Conservation (phyloP, 2,797 vertebrate genomes). For the Hypotaenidia okinawae region DNA sequence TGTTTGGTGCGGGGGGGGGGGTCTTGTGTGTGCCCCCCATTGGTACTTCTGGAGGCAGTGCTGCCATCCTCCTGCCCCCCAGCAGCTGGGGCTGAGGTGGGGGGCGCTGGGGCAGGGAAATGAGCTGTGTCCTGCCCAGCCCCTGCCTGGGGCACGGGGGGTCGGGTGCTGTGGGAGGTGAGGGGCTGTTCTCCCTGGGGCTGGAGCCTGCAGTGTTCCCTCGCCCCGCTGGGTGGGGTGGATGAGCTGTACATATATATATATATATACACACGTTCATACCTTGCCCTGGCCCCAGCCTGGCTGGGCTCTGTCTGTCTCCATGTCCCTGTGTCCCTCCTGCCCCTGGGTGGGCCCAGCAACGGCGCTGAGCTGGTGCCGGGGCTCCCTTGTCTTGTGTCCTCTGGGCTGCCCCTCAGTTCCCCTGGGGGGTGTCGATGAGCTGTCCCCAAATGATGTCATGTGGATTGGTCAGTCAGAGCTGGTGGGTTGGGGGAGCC, state of each 20-base stretch:
- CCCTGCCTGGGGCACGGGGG: neutral
- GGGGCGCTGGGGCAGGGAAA: neutral
- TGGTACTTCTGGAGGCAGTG: neutral
- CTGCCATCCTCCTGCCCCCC: neutral
- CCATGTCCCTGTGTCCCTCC: neutral
- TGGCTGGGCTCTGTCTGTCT: neutral
- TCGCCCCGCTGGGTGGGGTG: neutral
- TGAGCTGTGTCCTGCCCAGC: neutral
- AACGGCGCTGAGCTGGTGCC: neutral
- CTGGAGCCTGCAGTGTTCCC: neutral
- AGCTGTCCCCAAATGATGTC: neutral
- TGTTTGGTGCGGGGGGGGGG: too few species aligned
- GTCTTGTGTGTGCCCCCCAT: fast-evolving
- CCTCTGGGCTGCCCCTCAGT: neutral
- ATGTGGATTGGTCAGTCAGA: neutral
- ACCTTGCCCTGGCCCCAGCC: neutral
- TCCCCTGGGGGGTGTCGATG: neutral
- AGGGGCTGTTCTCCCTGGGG: neutral
- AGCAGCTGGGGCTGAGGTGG: neutral
- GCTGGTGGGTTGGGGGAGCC: too few species aligned
- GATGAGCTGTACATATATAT: slow-evolving; percentile 61
- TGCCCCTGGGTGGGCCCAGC: neutral
- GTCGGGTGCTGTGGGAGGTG: neutral
- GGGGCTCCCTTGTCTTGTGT: fast-evolving
- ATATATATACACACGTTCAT: slow-evolving; percentile 9